Percentiles rank a stretch among this genome's conserved stretches.
Conservation (phyloP, 2,888 invertebrate genomes). For the Clitarchus hookeri region DNA sequence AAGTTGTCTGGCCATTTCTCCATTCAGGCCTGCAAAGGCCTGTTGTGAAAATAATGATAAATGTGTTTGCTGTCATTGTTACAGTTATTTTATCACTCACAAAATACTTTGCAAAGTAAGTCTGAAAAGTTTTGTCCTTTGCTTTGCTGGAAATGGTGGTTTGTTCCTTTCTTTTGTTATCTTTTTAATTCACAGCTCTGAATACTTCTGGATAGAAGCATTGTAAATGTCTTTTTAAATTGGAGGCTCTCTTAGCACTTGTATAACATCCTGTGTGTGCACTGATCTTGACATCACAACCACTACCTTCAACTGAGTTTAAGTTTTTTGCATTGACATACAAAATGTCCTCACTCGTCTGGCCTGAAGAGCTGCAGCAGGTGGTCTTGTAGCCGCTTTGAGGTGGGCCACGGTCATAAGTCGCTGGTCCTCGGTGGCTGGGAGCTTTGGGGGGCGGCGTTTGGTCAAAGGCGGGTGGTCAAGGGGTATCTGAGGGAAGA, state of each 20-base stretch:
- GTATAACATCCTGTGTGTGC: not conserved
- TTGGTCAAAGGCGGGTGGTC: too few relatives aligned
- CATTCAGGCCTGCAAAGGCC: not conserved
- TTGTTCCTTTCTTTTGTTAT: not conserved
- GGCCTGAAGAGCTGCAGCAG: too few relatives aligned
- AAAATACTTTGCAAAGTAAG: not conserved
- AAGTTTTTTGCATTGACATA: conserved; percentile 10
- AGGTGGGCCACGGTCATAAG: too few relatives aligned
- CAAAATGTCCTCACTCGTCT: not conserved
- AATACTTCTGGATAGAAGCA: conserved; percentile 11
- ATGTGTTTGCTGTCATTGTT: not conserved
- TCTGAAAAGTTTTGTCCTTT: conserved; percentile 1
- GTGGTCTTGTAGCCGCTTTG: too few relatives aligned
- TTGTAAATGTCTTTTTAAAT: not conserved
- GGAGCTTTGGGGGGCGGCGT: too few relatives aligned
- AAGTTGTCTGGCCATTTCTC: conserved; percentile 19
- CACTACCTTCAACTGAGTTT: not conserved
- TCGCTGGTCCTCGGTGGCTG: too few relatives aligned
- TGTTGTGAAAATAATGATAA: conserved; percentile 8
- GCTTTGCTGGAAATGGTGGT: not conserved
- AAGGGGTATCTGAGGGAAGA: too few relatives aligned
- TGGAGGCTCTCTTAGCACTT: conserved; percentile 16
- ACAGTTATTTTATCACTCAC: not conserved
- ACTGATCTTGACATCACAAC: conserved; percentile 16
- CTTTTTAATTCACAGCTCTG: conserved; percentile 10